Percentiles rank a stretch among this genome's conserved stretches.
phyloP scores from a whole-genome alignment of 1,140 invertebrate genomes.

The Panulirus ornatus region DNA sequence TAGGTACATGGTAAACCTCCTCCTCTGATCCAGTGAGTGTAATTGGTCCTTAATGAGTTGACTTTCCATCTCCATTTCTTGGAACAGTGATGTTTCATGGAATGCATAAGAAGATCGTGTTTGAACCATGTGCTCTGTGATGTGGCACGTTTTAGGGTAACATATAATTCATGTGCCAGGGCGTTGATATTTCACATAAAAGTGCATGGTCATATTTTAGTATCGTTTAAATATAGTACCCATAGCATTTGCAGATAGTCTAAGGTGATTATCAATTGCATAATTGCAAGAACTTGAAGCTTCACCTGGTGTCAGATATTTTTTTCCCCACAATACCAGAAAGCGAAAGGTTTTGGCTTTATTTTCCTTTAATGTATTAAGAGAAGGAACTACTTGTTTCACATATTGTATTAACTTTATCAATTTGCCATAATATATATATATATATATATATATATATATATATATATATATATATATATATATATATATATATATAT shows the following conservation, averaged over 20 bases:
- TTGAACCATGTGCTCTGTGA: no score
- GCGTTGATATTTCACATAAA: background rate
- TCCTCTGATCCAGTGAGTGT: no score
- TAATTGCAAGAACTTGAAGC: background rate
- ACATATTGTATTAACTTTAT: background rate
- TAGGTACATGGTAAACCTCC: no score
- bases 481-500: conserved; percentile 46
- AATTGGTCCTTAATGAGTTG: no score
- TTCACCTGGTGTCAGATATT: no score
- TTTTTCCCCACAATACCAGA: no score
- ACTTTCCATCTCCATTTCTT: no score
- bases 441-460: conserved; percentile 58
- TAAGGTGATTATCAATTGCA: background rate
- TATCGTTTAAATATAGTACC: background rate
- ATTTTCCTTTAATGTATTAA: background rate
- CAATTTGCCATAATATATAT: background rate
- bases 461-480: conserved; percentile 50
- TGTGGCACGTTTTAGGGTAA: no score
- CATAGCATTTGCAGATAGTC: background rate
- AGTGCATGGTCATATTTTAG: background rate
- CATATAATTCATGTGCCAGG: background rate
- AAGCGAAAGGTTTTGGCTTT: background rate
- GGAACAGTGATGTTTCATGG: no score
- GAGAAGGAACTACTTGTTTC: background rate
- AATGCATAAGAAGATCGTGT: no score